Evolutionary conservation across 2,888 invertebrate genomes (phyloP).

Genomic region (Thereva unica): DNA sequence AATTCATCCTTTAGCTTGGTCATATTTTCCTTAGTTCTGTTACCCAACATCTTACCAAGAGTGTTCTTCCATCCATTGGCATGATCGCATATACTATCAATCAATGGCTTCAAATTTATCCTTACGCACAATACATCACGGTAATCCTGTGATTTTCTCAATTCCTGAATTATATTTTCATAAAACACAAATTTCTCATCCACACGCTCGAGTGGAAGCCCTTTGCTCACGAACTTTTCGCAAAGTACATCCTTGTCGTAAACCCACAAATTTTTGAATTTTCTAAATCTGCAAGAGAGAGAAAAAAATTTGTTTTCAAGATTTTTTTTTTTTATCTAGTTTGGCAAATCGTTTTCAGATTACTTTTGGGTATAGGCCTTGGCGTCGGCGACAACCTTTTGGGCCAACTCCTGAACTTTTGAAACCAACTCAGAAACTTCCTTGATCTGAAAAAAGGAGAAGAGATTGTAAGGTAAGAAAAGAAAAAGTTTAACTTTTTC

Average conservation of each 20-base stretch:
- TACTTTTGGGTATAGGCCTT: slow-evolving; percentile 66
- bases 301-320: too few relatives aligned
- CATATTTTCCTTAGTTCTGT: slow-evolving; percentile 71
- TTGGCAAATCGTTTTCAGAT: slow-evolving; percentile 42
- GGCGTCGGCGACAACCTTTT: slow-evolving; percentile 68
- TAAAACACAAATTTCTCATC: slow-evolving; percentile 87
- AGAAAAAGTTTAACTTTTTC: too few relatives aligned
- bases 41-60: slow-evolving; percentile 71
- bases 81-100: slow-evolving; percentile 71
- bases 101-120: slow-evolving; percentile 74
- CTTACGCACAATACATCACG: slow-evolving; percentile 70
- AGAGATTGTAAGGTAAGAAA: too few relatives aligned
- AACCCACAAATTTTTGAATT: slow-evolving; percentile 76
- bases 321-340: too few relatives aligned
- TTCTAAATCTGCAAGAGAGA: slow-evolving; percentile 65
- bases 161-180: slow-evolving; percentile 71
- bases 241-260: slow-evolving; percentile 74
- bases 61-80: slow-evolving; percentile 78
- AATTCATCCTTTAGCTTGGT: slow-evolving; percentile 69
- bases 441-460: slow-evolving; percentile 64
- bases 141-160: slow-evolving; percentile 63
- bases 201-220: slow-evolving; percentile 65
- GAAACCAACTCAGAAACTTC: slow-evolving; percentile 70
- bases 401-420: slow-evolving; percentile 70
- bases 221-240: slow-evolving; percentile 74